Percentiles rank a stretch among this genome's conserved stretches.
Conservation (phyloP, 1,140 invertebrate genomes). For the Harlomillsia oculata region DNA sequence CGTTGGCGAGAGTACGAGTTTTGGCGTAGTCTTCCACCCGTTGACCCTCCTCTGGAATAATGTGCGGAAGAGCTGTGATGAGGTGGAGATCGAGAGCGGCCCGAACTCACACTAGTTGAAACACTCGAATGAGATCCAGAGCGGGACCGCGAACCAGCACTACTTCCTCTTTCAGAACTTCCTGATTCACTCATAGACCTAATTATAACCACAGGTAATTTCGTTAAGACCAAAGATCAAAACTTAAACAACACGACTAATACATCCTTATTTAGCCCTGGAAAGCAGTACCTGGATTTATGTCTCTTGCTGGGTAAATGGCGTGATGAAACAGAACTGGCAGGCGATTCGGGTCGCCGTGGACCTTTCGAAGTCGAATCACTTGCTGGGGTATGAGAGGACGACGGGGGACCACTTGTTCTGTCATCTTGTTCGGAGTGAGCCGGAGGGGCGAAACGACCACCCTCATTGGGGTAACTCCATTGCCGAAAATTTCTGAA, state of each 20-base stretch:
- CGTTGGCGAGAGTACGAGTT: slow-evolving; percentile 35
- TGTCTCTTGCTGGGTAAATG: slow-evolving; percentile 33
- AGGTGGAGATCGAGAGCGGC: slow-evolving; percentile 34
- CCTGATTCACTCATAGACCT: slow-evolving; percentile 42
- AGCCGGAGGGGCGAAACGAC: slow-evolving; percentile 31
- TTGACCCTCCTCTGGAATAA: slow-evolving; percentile 29
- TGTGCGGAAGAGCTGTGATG: slow-evolving; percentile 30
- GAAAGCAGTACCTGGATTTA: slow-evolving; percentile 28
- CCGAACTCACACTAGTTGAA: slow-evolving; percentile 32
- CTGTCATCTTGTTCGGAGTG: slow-evolving; percentile 33
- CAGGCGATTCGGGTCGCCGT: slow-evolving; percentile 32
- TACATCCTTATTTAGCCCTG: neutral
- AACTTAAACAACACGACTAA: neutral
- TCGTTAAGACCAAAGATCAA: too few species aligned
- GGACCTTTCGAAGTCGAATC: slow-evolving; percentile 24
- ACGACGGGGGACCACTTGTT: slow-evolving; percentile 16
- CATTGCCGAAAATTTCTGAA: slow-evolving; percentile 28
- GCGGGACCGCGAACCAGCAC: slow-evolving; percentile 43
- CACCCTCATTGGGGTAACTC: slow-evolving; percentile 30
- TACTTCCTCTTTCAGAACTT: slow-evolving; percentile 42
- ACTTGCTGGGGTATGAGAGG: slow-evolving; percentile 21
- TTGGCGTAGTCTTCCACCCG: slow-evolving; percentile 31
- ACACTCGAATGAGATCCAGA: slow-evolving; percentile 42
- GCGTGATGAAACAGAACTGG: slow-evolving; percentile 31
- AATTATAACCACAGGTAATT: slow-evolving; percentile 13